A percentile compares a stretch with the other conserved stretches of the same genome.
Conservation (phyloP, 2,888 invertebrate genomes). For the Eupithecia insigniata region DNA sequence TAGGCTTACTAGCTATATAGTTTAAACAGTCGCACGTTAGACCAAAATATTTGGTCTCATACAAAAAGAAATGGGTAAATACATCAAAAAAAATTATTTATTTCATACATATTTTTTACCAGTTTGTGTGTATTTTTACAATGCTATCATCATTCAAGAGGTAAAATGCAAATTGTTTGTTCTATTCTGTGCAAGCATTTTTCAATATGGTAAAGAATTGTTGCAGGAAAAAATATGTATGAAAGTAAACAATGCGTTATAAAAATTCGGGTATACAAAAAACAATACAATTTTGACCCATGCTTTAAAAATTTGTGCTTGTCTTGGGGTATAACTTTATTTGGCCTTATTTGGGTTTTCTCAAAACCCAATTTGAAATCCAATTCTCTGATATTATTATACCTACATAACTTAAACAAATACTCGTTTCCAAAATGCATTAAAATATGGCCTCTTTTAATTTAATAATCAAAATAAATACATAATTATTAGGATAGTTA, state of each 20-base stretch:
- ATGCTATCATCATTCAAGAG: not conserved
- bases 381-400: slow-evolving; percentile 49
- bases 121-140: slow-evolving; percentile 1
- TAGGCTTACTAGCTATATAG: slow-evolving; percentile 63
- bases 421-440: slow-evolving; percentile 60
- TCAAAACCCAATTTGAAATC: slow-evolving; percentile 53
- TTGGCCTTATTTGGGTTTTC: slow-evolving; percentile 68
- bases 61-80: slow-evolving; percentile 62
- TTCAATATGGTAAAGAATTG: not conserved
- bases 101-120: slow-evolving; percentile 22
- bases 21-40: slow-evolving; percentile 67
- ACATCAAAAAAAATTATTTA: slow-evolving; percentile 64
- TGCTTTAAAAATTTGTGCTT: slow-evolving; percentile 67
- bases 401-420: slow-evolving; percentile 61
- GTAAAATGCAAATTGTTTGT: not conserved
- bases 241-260: slow-evolving; percentile 20
- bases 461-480: slow-evolving; percentile 70
- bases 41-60: slow-evolving; percentile 54
- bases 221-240: slow-evolving; percentile 30
- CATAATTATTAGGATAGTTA: slow-evolving; percentile 54
- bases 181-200: not conserved
- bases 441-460: slow-evolving; percentile 67
- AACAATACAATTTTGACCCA: slow-evolving; percentile 24
- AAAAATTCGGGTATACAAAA: slow-evolving; percentile 10
- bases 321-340: slow-evolving; percentile 59